These are phyloP conservation scores for Tinamus guttatus DNA, from an alignment of 2,113 vertebrate genomes.

Conservation along the genomic window DNA sequence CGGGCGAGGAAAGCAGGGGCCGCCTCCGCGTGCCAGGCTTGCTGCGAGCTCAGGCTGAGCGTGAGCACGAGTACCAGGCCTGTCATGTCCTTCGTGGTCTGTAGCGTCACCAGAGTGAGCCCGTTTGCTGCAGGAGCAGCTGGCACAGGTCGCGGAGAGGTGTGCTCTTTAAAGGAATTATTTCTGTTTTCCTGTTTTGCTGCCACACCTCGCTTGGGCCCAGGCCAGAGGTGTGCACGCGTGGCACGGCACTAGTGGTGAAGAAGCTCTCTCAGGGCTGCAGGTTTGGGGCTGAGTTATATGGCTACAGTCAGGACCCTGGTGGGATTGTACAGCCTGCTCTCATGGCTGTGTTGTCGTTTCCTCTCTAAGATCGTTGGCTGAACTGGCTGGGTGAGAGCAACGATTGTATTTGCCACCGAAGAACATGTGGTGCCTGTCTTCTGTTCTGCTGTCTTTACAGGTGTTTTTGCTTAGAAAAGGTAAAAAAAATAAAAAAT, in stretches of 20 bases:
- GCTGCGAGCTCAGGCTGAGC: not conserved
- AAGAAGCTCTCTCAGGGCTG: rapidly evolving
- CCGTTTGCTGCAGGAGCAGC: not conserved
- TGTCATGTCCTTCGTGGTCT: not conserved
- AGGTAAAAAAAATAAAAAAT: not conserved
- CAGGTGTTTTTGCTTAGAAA: not conserved
- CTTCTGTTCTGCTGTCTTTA: not conserved
- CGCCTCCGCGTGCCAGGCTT: not conserved
- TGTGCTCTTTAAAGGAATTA: not conserved
- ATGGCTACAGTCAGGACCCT: not conserved
- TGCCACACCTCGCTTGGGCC: rapidly evolving
- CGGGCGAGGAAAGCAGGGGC: not conserved
- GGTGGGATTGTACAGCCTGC: not conserved
- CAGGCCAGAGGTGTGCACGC: not conserved
- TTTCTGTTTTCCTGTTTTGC: rapidly evolving
- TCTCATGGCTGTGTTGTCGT: not conserved
- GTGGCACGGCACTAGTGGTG: not conserved
- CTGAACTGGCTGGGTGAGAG: not conserved
- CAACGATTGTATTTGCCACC: not conserved
- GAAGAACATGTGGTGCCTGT: not conserved
- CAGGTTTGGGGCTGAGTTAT: not conserved
- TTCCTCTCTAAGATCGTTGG: not conserved
- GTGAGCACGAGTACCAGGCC: not conserved
- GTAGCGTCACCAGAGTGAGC: rapidly evolving
- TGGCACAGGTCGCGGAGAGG: not conserved